A percentile compares a stretch with the other conserved stretches of the same genome.
Conservation (phyloP, 2,888 invertebrate genomes). For the Lydus trimaculatus region DNA sequence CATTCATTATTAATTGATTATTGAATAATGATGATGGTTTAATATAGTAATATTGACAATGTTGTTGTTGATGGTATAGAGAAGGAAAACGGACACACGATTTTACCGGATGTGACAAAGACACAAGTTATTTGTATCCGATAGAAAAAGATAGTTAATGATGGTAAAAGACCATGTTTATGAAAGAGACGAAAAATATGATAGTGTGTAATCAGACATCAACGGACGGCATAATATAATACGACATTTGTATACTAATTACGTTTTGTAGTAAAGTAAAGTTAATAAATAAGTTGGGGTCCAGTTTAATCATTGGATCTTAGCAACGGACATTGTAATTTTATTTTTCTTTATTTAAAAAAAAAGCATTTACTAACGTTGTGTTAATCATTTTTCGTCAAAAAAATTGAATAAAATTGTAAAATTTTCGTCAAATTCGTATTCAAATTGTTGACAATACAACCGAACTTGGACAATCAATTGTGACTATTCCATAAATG, state of each 20-base stretch:
- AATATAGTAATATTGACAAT: neutral
- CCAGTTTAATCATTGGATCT: constrained; percentile 30
- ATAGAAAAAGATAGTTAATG: constrained; percentile 51
- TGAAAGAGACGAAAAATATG: constrained; percentile 59
- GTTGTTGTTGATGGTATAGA: constrained; percentile 12
- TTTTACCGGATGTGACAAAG: constrained; percentile 60
- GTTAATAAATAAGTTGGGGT: constrained; percentile 29
- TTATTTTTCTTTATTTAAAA: too few species aligned
- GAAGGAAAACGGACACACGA: constrained; percentile 48
- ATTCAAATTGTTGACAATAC: constrained; percentile 11
- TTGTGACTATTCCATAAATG: constrained; percentile 7
- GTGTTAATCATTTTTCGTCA: too few species aligned
- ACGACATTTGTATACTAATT: constrained; percentile 57
- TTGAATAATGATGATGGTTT: neutral
- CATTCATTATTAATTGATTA: neutral
- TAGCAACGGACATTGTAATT: constrained; percentile 3
- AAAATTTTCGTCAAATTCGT: neutral
- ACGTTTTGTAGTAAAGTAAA: constrained; percentile 18
- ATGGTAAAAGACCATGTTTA: constrained; percentile 36
- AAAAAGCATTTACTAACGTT: too few species aligned
- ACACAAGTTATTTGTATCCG: constrained; percentile 60
- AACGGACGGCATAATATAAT: constrained; percentile 55
- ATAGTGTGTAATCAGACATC: constrained; percentile 61
- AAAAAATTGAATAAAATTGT: too few species aligned
- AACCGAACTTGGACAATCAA: constrained; percentile 13